Evolutionary conservation across 2,797 vertebrate species (phyloP).

Genomic region (Spinus olivaceus): DNA sequence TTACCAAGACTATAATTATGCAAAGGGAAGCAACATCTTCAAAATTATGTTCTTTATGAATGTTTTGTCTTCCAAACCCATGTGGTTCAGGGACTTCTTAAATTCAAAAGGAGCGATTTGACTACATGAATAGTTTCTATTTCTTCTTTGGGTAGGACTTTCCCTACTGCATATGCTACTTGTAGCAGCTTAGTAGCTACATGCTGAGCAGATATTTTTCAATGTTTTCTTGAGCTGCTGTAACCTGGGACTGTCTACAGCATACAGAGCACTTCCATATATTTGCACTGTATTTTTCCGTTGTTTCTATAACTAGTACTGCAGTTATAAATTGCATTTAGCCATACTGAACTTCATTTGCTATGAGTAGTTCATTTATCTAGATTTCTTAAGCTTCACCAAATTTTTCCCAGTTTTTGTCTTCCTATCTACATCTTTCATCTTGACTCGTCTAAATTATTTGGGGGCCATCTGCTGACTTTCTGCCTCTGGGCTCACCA

Average conservation of each 20-base stretch:
- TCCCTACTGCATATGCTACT: not conserved
- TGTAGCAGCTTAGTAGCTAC: not conserved
- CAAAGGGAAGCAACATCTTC: not conserved
- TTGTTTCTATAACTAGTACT: not conserved
- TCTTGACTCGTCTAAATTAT: not conserved
- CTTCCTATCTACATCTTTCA: not conserved
- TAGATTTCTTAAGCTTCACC: not conserved
- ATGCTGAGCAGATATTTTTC: not conserved
- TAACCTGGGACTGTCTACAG: not conserved
- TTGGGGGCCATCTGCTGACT: not conserved
- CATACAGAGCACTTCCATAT: not conserved
- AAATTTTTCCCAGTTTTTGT: not conserved
- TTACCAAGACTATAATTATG: not conserved
- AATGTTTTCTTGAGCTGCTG: not conserved
- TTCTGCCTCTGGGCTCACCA: not conserved
- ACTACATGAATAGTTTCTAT: not conserved
- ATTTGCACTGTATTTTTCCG: not conserved
- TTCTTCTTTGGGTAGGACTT: slow-evolving; percentile 1
- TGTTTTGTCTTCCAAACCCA: slow-evolving; percentile 30
- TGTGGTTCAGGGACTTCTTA: not conserved
- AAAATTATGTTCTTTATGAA: slow-evolving; percentile 2
- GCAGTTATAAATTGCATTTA: not conserved
- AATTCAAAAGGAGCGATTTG: slow-evolving; percentile 17
- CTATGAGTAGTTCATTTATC: not conserved
- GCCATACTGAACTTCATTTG: not conserved